Evolutionary conservation across 2,113 vertebrate species (phyloP).

Genomic region (Actenoides lindsayi): DNA sequence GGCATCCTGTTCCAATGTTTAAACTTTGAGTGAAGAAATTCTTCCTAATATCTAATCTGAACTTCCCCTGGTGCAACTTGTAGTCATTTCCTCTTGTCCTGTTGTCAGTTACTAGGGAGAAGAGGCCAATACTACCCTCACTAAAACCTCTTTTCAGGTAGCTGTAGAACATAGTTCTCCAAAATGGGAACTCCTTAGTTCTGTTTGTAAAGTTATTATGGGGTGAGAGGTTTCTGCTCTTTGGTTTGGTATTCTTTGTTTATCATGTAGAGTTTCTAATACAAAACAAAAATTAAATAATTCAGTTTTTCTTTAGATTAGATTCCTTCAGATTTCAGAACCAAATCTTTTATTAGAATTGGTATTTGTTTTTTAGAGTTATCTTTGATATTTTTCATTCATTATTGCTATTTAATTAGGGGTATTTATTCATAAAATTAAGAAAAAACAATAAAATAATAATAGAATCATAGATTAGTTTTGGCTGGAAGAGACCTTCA

Average conservation of each 20-base stretch:
- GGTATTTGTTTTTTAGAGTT: neutral
- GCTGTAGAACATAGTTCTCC: no score
- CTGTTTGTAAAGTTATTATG: neutral
- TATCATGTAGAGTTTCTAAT: neutral
- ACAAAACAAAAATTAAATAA: neutral
- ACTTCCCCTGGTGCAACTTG: no score
- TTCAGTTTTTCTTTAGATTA: neutral
- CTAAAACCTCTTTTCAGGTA: no score
- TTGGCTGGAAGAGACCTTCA: no score
- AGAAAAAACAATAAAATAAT: neutral
- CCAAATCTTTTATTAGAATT: neutral
- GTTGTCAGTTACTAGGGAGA: no score
- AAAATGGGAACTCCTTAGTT: no score
- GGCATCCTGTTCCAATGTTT: no score
- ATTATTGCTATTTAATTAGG: neutral
- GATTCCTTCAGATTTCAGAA: neutral
- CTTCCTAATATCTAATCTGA: no score
- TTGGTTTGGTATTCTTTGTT: neutral
- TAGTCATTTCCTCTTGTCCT: no score
- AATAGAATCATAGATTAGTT: neutral
- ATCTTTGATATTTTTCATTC: neutral
- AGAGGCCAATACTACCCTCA: no score
- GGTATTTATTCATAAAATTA: neutral
- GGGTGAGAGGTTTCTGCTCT: accelerated
- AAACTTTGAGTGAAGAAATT: no score